These are phyloP conservation scores for Opisthograptis luteolata DNA, from an alignment of 2,888 invertebrate species.

Conservation along the genomic window DNA sequence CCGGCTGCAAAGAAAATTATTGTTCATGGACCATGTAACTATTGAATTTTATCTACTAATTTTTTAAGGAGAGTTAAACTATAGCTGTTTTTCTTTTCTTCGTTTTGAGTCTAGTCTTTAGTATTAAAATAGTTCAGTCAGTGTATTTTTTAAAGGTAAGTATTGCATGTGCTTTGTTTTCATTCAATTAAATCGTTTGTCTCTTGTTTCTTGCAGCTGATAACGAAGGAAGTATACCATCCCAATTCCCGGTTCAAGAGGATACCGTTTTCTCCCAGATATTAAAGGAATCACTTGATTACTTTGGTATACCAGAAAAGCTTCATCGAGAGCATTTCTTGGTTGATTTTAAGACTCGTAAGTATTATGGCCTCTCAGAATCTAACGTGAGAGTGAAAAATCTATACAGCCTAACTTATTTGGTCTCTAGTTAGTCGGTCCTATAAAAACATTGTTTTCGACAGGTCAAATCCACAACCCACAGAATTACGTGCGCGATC, in stretches of 20 bases:
- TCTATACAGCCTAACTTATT: too few species aligned
- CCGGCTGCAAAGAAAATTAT: conserved; percentile 99
- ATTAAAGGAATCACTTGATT: conserved; percentile 97
- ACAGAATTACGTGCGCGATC: conserved; percentile 96
- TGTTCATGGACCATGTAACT: conserved; percentile 91
- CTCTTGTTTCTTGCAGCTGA: conserved; percentile 80
- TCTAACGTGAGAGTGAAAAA: background rate
- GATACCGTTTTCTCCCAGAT: conserved; percentile 98
- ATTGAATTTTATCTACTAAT: too few species aligned
- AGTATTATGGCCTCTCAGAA: too few species aligned
- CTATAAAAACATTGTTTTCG: background rate
- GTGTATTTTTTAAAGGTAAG: too few species aligned
- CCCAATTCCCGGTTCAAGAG: conserved; percentile 99
- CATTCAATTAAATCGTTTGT: conserved; percentile 1
- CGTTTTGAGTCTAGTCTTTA: too few species aligned
- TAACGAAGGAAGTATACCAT: conserved; percentile 97
- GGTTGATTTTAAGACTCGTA: conserved; percentile 99
- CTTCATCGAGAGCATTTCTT: conserved; percentile 96
- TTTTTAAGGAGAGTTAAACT: background rate
- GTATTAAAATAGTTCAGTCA: too few species aligned
- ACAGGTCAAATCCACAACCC: conserved; percentile 98
- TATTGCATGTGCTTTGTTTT: conserved; percentile 8
- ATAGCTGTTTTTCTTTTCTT: too few species aligned
- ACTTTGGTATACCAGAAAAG: conserved; percentile 97
- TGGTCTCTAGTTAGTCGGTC: background rate